Evolutionary conservation across 2,888 invertebrate species (phyloP).

Genomic region (Siphonodentalium dalli): DNA sequence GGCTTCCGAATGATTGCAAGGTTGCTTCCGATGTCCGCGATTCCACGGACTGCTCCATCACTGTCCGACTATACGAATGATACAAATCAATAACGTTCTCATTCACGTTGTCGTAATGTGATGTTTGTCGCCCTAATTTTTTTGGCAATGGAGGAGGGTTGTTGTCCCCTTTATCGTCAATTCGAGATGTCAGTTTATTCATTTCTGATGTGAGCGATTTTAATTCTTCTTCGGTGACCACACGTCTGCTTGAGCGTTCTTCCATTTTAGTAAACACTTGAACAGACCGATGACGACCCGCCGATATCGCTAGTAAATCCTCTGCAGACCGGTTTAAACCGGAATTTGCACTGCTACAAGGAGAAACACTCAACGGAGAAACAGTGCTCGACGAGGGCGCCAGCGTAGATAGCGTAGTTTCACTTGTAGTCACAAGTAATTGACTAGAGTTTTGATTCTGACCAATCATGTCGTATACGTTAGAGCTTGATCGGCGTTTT

Average conservation of each 20-base stretch:
- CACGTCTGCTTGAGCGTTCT: too few species aligned
- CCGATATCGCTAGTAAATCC: constrained; percentile 38
- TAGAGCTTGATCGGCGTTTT: constrained; percentile 20
- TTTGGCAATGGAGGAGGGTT: constrained; percentile 73
- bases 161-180: constrained; percentile 20
- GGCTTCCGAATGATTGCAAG: constrained; percentile 39
- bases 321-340: constrained; percentile 81
- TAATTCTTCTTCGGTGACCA: constrained; percentile 46
- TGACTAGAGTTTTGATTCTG: neutral
- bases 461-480: neutral
- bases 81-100: constrained; percentile 35
- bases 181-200: constrained; percentile 48
- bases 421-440: neutral
- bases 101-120: constrained; percentile 76
- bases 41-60: constrained; percentile 39
- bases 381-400: constrained; percentile 30
- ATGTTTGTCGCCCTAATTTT: constrained; percentile 71
- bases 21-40: constrained; percentile 43
- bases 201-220: constrained; percentile 52
- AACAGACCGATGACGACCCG: too few species aligned
- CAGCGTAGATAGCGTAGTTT: constrained; percentile 7
- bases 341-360: constrained; percentile 85
- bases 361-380: constrained; percentile 50
- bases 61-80: constrained; percentile 39
- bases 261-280: too few species aligned